Evolutionary conservation across 2,888 invertebrate genomes (phyloP), one percentile per base, ranked within the genome.

Genomic region (Drosophila gaucha): DNA sequence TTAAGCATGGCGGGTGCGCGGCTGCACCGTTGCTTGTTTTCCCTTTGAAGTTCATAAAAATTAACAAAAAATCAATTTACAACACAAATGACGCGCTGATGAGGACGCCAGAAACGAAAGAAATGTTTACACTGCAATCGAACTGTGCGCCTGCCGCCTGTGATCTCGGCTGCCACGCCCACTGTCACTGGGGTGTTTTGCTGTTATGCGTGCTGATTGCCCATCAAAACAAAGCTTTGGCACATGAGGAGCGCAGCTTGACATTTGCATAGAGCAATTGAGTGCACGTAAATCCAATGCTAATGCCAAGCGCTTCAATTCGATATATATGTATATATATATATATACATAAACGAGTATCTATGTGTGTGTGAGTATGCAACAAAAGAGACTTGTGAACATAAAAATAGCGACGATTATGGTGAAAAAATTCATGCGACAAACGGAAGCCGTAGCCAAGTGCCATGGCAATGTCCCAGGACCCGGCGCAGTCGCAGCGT

Each of bases 361-460:
- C n/a, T 24, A 30, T 56, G n/a, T 20, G 30, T 31, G 10, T 57
- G 26, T 41, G 46, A 22, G 50, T 46, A 36, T 72, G 67, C 35
- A 35, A 41, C 46, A 39, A 62, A 51, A 47, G 65, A 43, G 18
- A 63, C 43, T 67, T 78, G 66, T 63, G 65, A 78, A 70, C 74
- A 86, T 86, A 87, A 88, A 82, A 85, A 83, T 86, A 79, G 88
- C 67, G 56, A 69, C 74, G 83, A 88, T 79, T 87, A 83, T 88
- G 88, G 83, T 87, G 88, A 78, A 84, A 86, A 88, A 80, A 83
- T 84, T 88, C 88, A 88, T 88, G 78, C 73, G 83, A 78, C 86
- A 78, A 80, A 71, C 78, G 78, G 65, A 86, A 75, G 60, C 68
- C 71, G 62, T 67, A 41, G 65, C 57, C 67, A 66, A 73, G 62